phyloP scores from a whole-genome alignment of 2,113 vertebrate species.

The rabbit (Oryctolagus cuniculus) region DNA sequence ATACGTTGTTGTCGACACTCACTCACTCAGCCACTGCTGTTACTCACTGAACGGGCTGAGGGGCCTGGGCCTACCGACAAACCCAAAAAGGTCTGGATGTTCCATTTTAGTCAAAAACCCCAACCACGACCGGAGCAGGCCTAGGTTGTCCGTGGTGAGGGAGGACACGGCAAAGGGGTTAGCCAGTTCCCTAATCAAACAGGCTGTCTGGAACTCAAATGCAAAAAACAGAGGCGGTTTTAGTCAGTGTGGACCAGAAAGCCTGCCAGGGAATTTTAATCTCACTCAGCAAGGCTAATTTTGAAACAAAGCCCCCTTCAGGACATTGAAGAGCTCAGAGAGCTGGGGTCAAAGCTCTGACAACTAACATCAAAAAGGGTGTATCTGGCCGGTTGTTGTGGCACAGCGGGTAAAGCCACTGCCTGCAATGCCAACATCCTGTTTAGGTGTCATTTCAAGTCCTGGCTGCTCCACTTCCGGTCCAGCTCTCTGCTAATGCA shows the following conservation, averaged over 20 bases:
- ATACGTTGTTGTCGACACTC: background rate
- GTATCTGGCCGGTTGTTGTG: too few relatives aligned
- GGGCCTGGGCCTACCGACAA: background rate
- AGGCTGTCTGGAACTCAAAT: slow-evolving; percentile 50
- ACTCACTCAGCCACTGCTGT: background rate
- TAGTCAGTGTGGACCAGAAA: slow-evolving; percentile 52
- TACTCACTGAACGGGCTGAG: background rate
- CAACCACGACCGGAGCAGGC: background rate
- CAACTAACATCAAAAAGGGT: slow-evolving; percentile 24
- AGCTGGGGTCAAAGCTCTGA: slow-evolving; percentile 35
- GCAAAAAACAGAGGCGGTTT: background rate
- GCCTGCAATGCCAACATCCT: too few relatives aligned
- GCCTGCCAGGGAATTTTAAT: slow-evolving; percentile 72
- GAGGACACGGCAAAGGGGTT: background rate
- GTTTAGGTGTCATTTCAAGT: too few relatives aligned
- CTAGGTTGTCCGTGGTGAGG: slow-evolving; percentile 51
- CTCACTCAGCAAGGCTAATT: slow-evolving; percentile 65
- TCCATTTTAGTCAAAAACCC: slow-evolving; percentile 24
- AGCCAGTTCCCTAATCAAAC: slow-evolving; percentile 46
- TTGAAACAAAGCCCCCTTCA: slow-evolving; percentile 70
- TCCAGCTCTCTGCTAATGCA: too few relatives aligned
- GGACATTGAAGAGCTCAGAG: background rate
- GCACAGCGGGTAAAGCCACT: too few relatives aligned
- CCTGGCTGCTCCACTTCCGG: too few relatives aligned
- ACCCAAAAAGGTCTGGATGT: background rate